These are phyloP conservation scores for Bubo bubo DNA, from an alignment of 2,113 vertebrate genomes.

Conservation along the genomic window DNA sequence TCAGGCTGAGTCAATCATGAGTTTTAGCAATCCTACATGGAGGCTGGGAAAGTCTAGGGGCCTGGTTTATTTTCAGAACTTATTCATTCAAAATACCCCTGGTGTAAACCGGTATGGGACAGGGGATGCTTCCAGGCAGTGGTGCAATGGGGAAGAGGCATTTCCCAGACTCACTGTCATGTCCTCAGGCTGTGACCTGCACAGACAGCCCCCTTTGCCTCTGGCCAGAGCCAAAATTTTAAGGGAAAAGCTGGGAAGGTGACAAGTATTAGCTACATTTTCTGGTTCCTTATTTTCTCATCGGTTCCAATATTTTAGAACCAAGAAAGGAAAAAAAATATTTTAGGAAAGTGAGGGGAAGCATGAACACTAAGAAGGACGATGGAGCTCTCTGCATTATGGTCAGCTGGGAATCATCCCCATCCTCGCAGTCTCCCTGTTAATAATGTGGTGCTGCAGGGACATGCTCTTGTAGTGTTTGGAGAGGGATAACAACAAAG, in stretches of 20 bases:
- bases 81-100: constrained; percentile 29
- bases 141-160: neutral
- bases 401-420: neutral
- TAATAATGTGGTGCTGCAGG: neutral
- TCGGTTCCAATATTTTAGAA: neutral
- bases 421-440: neutral
- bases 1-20: constrained; percentile 84
- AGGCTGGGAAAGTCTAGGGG: neutral
- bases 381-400: accelerated
- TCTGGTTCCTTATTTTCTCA: neutral
- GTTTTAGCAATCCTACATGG: constrained; percentile 10
- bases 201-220: neutral
- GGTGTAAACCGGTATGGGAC: neutral
- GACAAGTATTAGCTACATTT: neutral
- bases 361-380: neutral
- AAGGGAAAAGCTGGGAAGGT: neutral
- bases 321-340: neutral
- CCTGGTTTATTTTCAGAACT: constrained; percentile 20
- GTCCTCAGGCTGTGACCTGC: neutral
- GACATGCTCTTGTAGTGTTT: neutral
- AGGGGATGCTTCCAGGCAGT: neutral
- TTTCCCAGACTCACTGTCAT: constrained; percentile 50
- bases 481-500: neutral
- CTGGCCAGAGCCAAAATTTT: neutral
- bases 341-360: neutral